Conservation (phyloP, 2,888 invertebrate genomes). For the Limnephilus auricula region DNA sequence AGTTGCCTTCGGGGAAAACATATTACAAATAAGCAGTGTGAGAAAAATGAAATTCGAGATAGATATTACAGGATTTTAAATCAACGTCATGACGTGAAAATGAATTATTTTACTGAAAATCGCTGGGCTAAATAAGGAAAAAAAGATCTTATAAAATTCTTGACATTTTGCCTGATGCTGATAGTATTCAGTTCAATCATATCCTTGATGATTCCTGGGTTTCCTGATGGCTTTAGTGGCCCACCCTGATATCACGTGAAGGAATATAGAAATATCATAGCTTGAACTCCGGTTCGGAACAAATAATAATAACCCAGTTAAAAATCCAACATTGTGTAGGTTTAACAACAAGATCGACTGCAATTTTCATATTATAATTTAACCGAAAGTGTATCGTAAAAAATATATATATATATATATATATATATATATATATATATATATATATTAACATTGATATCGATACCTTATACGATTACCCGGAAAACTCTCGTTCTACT, state of each 20-base stretch:
- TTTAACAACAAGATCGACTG: no score
- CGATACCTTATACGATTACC: no score
- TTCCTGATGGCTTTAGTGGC: not conserved
- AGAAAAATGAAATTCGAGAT: no score
- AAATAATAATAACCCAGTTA: not conserved
- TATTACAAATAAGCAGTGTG: no score
- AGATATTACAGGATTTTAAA: not conserved
- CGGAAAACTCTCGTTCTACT: no score
- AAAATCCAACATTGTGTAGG: not conserved
- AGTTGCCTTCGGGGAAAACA: no score
- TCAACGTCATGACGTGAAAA: not conserved
- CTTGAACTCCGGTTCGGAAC: not conserved
- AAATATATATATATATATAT: no score
- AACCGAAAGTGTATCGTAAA: no score
- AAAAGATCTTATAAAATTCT: not conserved
- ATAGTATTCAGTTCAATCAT: not conserved
- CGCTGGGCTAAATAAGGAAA: no score
- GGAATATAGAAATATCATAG: not conserved
- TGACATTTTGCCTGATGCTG: not conserved
- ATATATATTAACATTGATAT: no score
- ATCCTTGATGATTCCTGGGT: not conserved
- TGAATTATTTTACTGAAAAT: not conserved
- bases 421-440: no score
- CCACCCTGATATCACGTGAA: not conserved
- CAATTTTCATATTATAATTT: no score